Evolutionary conservation across 2,888 invertebrate genomes (phyloP), one percentile per base, ranked within the genome.

Genomic region (Hydrotaea diabolus): DNA sequence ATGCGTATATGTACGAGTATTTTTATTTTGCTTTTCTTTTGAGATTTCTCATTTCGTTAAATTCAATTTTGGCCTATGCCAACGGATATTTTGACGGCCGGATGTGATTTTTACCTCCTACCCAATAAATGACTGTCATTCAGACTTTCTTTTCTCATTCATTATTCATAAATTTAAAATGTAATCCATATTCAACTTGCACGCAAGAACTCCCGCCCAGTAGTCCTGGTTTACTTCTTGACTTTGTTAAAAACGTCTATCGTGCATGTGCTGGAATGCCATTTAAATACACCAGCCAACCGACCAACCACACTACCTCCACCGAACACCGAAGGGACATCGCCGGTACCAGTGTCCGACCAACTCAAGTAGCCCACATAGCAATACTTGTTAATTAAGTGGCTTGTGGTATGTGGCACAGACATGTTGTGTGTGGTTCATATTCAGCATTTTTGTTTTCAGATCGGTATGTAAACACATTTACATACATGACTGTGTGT

Each of bases 371-470:
- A 64, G 77, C 69, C 77, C 80, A 83, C 83, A 84, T 62, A 80
- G 80, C 77, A 80, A 83, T 83, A 83, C 83, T 84, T 84, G 83
- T 84, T 84, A 84, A 84, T 84, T 84, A 84, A 84, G 83, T 84
- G 83, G 83, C 80, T 80, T 77, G 80, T 77, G 83, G 83, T 84
- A 80, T 84, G 83, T 84, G 77, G 83, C 80, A 77, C 83, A 84
- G 83, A 84, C 80, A 80, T 84, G 83, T 74, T 77, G 80, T 84
- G 77, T 77, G 80, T 84, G 80, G 83, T 74, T 77, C 77, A 71
- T 13, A 62, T 8, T 3, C 23, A 59, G 49, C 72, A 72, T 59
- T 64, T 79, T 64, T 76, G n/a, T 83, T 57, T 19, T 3, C 36
- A 8, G 36, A 53, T 53, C 11, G 9, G 2, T 43, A 11, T 13